Conservation (phyloP, 1,140 invertebrate species). For the Marisa cornuarietis region DNA sequence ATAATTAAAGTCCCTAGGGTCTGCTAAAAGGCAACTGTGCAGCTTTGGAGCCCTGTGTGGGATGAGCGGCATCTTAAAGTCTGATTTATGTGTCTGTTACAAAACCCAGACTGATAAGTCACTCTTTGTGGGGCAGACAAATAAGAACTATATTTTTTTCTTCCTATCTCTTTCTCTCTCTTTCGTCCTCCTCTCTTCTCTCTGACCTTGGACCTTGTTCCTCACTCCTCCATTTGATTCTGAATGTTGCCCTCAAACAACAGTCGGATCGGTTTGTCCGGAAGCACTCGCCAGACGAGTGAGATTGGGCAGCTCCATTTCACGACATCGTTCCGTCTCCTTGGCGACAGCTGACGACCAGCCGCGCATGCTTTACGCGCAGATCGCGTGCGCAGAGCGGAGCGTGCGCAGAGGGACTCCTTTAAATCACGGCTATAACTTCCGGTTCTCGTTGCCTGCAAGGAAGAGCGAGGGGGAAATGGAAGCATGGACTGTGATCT, state of each 20-base stretch:
- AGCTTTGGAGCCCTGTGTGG: no score
- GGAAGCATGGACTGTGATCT: slow-evolving; percentile 10
- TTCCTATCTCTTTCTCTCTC: not conserved
- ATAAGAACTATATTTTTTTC: not conserved
- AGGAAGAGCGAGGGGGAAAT: slow-evolving; percentile 9
- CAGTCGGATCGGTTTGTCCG: not conserved
- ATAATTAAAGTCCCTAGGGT: no score
- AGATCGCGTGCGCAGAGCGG: slow-evolving; percentile 3
- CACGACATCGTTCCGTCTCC: slow-evolving; percentile 11
- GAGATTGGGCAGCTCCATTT: not conserved
- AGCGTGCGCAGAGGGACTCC: slow-evolving; percentile 7
- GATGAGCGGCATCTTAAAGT: no score
- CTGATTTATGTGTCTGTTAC: no score
- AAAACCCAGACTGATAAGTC: no score
- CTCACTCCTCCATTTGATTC: not conserved
- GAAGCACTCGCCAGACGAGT: slow-evolving; percentile 5
- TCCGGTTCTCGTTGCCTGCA: slow-evolving; percentile 17
- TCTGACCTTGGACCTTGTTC: not conserved
- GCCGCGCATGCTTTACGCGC: slow-evolving; percentile 18
- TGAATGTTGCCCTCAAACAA: slow-evolving; percentile 2
- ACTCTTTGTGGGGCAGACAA: no score
- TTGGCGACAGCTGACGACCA: slow-evolving; percentile 3
- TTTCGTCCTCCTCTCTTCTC: not conserved
- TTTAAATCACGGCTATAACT: slow-evolving; percentile 15
- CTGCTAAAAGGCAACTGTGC: no score